Percentiles rank a stretch among this genome's conserved stretches.
Evolutionary conservation across 30 jellyfish, hydroid and myxozoan species (phyloP).

Genomic region (Aurelia sp.): DNA sequence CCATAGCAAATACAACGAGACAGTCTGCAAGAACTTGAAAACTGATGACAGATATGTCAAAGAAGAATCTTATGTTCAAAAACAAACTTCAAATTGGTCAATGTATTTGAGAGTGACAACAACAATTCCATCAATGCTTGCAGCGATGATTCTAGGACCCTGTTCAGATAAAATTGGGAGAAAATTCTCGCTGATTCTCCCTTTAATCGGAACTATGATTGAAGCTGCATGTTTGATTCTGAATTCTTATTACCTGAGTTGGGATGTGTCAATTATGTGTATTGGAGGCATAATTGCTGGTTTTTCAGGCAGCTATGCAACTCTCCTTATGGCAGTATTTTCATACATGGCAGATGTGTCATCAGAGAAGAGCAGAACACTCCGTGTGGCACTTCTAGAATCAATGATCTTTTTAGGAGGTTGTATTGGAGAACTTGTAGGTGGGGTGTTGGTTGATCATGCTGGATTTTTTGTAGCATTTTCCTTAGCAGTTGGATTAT

Average conservation of each 20-base stretch:
- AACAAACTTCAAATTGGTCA: slow-evolving; percentile 83
- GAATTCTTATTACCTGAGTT: slow-evolving; percentile 51
- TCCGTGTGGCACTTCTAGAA: slow-evolving; percentile 80
- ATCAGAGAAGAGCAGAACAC: slow-evolving; percentile 65
- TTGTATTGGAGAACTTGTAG: slow-evolving; percentile 64
- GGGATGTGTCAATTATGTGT: slow-evolving; percentile 60
- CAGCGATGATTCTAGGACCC: slow-evolving; percentile 78
- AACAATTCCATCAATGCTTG: slow-evolving; percentile 82
- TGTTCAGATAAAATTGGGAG: slow-evolving; percentile 96
- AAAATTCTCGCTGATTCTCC: slow-evolving; percentile 71
- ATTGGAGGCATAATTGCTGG: slow-evolving; percentile 82
- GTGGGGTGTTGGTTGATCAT: slow-evolving; percentile 81
- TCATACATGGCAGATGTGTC: slow-evolving; percentile 93
- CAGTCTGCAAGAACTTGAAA: slow-evolving; percentile 69
- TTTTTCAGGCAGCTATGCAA: slow-evolving; percentile 83
- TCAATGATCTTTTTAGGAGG: slow-evolving; percentile 85
- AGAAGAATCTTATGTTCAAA: slow-evolving; percentile 66
- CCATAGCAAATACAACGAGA: slow-evolving; percentile 51
- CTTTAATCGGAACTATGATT: slow-evolving; percentile 76
- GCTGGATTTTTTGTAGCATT: slow-evolving; percentile 76
- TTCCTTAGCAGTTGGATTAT: slow-evolving; percentile 56
- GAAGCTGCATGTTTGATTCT: slow-evolving; percentile 52
- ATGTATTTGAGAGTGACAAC: slow-evolving; percentile 71
- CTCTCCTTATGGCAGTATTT: slow-evolving; percentile 78
- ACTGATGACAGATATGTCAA: slow-evolving; percentile 12